Conservation (phyloP, 2,113 vertebrate species). For the Podiceps cristatus region DNA sequence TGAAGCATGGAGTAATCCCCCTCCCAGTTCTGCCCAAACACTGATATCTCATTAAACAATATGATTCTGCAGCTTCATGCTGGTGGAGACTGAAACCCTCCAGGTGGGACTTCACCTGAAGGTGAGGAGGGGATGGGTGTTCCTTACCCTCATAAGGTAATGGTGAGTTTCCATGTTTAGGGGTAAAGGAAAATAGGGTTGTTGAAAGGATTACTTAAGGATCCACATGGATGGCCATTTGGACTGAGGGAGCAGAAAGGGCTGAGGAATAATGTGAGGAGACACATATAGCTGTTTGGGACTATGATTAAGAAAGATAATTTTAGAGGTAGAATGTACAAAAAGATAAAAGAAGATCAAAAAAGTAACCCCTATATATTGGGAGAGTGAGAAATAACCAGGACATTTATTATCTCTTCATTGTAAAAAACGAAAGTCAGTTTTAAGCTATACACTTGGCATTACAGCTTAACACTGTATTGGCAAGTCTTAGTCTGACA, state of each 20-base stretch:
- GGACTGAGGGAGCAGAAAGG: not conserved
- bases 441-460: not conserved
- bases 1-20: not conserved
- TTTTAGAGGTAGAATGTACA: not conserved
- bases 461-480: not conserved
- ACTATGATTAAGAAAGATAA: not conserved
- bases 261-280: not conserved
- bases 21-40: not conserved
- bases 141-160: not conserved
- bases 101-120: not conserved
- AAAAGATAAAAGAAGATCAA: not conserved
- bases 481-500: not conserved
- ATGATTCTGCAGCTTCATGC: not conserved
- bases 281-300: not conserved
- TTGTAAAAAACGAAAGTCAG: not conserved
- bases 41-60: rapidly evolving
- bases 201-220: not conserved
- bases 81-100: not conserved
- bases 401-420: not conserved
- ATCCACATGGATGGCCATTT: not conserved
- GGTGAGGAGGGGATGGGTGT: not conserved
- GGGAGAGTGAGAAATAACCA: not conserved
- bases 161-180: not conserved
- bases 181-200: not conserved
- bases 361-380: not conserved